Conservation (phyloP, 2,797 vertebrate genomes). For the Ataeniobius toweri region DNA sequence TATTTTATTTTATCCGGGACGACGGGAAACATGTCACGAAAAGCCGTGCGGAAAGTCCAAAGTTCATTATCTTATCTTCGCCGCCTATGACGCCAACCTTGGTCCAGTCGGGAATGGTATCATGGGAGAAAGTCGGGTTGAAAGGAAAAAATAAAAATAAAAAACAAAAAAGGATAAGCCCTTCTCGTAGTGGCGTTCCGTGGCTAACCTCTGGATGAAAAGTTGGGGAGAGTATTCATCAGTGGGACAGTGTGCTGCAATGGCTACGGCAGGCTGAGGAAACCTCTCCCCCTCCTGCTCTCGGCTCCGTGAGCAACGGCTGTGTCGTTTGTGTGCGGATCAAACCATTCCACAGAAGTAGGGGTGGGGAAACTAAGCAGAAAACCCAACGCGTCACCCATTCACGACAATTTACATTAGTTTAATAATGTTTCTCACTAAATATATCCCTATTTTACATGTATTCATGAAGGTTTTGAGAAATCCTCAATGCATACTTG, state of each 20-base stretch:
- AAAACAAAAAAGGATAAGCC: background rate
- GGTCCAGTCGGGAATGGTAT: constrained; percentile 47
- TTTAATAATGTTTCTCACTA: rapidly evolving
- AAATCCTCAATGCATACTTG: rapidly evolving
- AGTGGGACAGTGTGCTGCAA: constrained; percentile 61
- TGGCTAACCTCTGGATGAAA: constrained; percentile 70
- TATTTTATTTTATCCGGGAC: constrained; percentile 78
- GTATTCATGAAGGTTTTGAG: rapidly evolving
- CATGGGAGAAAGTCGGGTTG: constrained; percentile 42
- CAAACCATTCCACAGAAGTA: constrained; percentile 62
- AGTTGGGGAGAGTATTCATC: constrained; percentile 67
- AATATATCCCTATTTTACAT: rapidly evolving
- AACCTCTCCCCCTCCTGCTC: constrained; percentile 64
- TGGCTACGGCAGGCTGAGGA: constrained; percentile 71
- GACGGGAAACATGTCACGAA: constrained; percentile 80
- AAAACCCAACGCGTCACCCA: constrained; percentile 13
- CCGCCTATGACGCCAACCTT: constrained; percentile 36
- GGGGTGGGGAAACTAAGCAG: constrained; percentile 40
- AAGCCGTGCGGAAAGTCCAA: constrained; percentile 76
- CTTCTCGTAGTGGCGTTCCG: constrained; percentile 33
- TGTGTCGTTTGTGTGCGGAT: constrained; percentile 78
- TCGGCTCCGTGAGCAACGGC: constrained; percentile 69
- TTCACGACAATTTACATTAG: rapidly evolving
- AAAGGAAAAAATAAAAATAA: background rate
- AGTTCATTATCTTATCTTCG: constrained; percentile 82